Evolutionary conservation across 2,888 invertebrate genomes (phyloP).

Genomic region (Cryptus armator): DNA sequence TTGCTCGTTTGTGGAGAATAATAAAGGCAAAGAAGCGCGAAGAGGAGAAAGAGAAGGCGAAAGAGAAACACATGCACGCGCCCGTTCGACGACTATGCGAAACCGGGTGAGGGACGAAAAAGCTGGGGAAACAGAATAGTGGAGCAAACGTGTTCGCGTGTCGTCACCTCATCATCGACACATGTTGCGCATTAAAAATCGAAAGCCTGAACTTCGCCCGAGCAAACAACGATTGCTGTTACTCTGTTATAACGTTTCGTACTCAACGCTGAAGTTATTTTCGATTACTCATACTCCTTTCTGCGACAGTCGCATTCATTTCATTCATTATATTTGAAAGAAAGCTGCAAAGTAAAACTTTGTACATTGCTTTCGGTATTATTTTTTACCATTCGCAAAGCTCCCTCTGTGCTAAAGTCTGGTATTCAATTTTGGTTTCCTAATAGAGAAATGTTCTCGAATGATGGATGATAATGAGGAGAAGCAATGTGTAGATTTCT

Average conservation of each 20-base stretch:
- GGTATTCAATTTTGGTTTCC: too few species aligned
- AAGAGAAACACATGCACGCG: neutral
- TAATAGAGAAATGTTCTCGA: too few species aligned
- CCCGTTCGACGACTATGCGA: neutral
- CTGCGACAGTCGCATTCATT: too few species aligned
- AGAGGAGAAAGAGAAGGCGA: conserved; percentile 2
- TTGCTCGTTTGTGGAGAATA: conserved; percentile 38
- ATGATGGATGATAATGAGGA: too few species aligned
- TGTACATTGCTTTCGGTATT: too few species aligned
- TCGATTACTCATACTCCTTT: neutral
- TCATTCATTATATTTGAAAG: too few species aligned
- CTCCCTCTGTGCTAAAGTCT: too few species aligned
- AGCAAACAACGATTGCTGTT: conserved; percentile 26
- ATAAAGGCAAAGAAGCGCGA: conserved; percentile 39
- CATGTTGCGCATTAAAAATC: conserved; percentile 36
- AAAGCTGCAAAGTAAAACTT: too few species aligned
- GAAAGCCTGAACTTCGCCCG: conserved; percentile 9
- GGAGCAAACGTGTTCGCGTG: conserved; percentile 50
- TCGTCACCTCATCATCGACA: conserved; percentile 57
- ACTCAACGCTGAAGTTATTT: neutral
- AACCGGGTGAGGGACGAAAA: conserved; percentile 49
- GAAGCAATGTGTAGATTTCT: too few species aligned
- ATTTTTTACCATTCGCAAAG: too few species aligned
- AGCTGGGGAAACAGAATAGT: conserved; percentile 25
- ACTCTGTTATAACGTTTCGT: conserved; percentile 8